Conservation (phyloP, 2,113 vertebrate species). For the Anarhynchus alexandrinus region DNA sequence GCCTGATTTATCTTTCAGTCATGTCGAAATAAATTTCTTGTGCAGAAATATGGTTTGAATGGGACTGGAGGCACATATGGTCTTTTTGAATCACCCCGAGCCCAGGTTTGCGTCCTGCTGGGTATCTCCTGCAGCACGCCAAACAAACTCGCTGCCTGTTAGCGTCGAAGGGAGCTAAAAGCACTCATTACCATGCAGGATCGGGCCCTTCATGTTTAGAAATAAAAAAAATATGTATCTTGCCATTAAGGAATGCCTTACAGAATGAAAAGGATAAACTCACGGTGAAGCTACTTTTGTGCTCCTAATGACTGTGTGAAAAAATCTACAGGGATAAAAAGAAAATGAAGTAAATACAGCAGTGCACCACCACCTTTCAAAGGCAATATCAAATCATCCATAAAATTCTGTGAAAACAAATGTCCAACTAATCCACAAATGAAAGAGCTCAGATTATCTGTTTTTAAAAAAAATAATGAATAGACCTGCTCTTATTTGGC, state of each 20-base stretch:
- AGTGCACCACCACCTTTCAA: constrained; percentile 18
- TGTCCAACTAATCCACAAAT: neutral
- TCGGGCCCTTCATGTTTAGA: constrained; percentile 12
- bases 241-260: constrained; percentile 2
- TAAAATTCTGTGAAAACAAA: constrained; percentile 31
- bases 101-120: neutral
- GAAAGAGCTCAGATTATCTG: constrained; percentile 17
- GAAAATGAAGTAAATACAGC: constrained; percentile 37
- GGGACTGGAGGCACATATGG: neutral
- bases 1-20: neutral
- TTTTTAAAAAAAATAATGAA: neutral
- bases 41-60: neutral
- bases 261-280: constrained; percentile 23
- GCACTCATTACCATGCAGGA: neutral
- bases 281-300: constrained; percentile 10
- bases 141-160: neutral
- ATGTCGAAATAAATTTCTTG: neutral
- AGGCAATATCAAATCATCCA: neutral
- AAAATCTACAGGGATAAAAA: constrained; percentile 27
- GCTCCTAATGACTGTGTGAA: constrained; percentile 25
- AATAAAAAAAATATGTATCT: neutral
- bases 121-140: neutral
- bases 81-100: neutral
- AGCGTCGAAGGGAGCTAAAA: neutral
- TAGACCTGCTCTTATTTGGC: neutral